These are phyloP conservation scores for Taurulus bubalis DNA, from an alignment of 2,113 vertebrate species.

Conservation along the genomic window DNA sequence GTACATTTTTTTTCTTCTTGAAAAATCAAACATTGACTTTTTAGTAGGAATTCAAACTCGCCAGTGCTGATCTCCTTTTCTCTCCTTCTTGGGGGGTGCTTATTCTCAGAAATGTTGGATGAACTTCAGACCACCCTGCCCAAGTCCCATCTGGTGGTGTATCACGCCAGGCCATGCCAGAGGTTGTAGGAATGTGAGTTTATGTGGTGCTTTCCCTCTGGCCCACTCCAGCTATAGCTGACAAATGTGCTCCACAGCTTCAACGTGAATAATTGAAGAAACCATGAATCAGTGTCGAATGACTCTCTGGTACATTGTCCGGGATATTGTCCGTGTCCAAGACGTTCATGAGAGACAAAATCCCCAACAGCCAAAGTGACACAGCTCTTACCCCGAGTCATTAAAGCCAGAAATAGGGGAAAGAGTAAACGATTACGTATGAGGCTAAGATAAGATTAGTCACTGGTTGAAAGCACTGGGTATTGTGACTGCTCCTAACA, in stretches of 20 bases:
- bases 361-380: slow-evolving; percentile 23
- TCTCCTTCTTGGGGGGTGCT: slow-evolving; percentile 44
- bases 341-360: slow-evolving; percentile 26
- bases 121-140: slow-evolving; percentile 79
- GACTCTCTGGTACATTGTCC: slow-evolving; percentile 51
- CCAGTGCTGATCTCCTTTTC: slow-evolving; percentile 45
- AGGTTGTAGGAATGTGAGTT: slow-evolving; percentile 75
- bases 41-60: slow-evolving; percentile 46
- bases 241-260: slow-evolving; percentile 65
- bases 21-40: slow-evolving; percentile 22
- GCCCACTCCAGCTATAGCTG: slow-evolving; percentile 62
- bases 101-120: slow-evolving; percentile 75
- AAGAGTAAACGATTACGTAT: slow-evolving; percentile 55
- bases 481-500: slow-evolving; percentile 66
- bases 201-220: slow-evolving; percentile 76
- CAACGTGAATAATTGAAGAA: slow-evolving; percentile 64
- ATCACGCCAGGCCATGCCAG: slow-evolving; percentile 68
- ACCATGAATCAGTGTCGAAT: slow-evolving; percentile 68
- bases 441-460: slow-evolving; percentile 66
- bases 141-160: slow-evolving; percentile 78
- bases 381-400: slow-evolving; percentile 27
- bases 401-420: slow-evolving; percentile 60
- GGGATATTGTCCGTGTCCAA: slow-evolving; percentile 46
- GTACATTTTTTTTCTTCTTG: not conserved
- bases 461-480: slow-evolving; percentile 49